phyloP scores from a whole-genome alignment of 92 coral and sea anemone genomes.

The Parazoanthus atlanticus region DNA sequence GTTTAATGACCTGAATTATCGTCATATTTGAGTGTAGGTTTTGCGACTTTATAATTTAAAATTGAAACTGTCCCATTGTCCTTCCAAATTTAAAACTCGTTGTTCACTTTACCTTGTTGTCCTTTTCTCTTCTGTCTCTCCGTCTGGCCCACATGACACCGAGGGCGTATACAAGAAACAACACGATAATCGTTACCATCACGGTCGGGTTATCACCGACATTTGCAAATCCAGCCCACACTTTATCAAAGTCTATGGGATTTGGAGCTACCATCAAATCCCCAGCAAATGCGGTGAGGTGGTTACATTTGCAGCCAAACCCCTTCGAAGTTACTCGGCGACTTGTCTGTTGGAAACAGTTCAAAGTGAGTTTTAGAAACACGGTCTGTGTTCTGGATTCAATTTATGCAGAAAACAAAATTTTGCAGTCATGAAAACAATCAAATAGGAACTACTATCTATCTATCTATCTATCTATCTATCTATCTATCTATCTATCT shows the following conservation, averaged over 20 bases:
- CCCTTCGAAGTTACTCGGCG: conserved; percentile 39
- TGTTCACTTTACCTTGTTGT: conserved; percentile 21
- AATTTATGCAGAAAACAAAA: too few relatives aligned
- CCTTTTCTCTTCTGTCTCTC: conserved; percentile 14
- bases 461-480: too few relatives aligned
- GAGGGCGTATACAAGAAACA: conserved; percentile 34
- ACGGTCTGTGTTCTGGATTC: too few relatives aligned
- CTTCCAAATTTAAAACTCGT: too few relatives aligned
- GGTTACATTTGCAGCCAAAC: conserved; percentile 31
- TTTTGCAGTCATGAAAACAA: too few relatives aligned
- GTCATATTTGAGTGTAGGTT: too few relatives aligned
- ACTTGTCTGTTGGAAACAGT: conserved; percentile 17
- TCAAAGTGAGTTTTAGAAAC: too few relatives aligned
- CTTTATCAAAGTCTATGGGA: conserved; percentile 39
- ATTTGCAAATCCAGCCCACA: conserved; percentile 42
- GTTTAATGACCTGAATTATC: too few relatives aligned
- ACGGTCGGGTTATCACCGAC: conserved; percentile 29
- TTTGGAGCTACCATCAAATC: conserved; percentile 34
- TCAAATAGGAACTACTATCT: too few relatives aligned
- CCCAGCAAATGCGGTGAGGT: conserved; percentile 38
- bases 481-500: too few relatives aligned
- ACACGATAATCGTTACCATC: conserved; percentile 20
- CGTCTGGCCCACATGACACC: conserved; percentile 32
- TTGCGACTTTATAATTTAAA: too few relatives aligned
- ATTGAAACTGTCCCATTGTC: too few relatives aligned